These are phyloP conservation scores for Uromys caudimaculatus DNA, from an alignment of 2,797 vertebrate genomes.

Conservation along the genomic window DNA sequence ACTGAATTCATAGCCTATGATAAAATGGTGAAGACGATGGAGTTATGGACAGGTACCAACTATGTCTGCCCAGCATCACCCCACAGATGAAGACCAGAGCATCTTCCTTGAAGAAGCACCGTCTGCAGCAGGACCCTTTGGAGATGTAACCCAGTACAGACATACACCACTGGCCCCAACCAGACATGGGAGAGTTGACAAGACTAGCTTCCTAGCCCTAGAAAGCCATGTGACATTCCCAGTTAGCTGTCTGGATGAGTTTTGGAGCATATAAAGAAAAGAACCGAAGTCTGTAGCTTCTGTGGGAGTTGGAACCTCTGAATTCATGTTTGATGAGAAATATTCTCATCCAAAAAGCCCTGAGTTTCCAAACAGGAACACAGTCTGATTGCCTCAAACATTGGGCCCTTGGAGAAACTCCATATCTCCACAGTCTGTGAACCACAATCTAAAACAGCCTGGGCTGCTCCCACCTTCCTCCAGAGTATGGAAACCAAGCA, in stretches of 20 bases:
- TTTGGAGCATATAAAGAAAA: slow-evolving; percentile 52
- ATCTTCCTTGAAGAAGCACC: neutral
- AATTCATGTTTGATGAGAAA: slow-evolving; percentile 66
- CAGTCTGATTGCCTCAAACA: neutral
- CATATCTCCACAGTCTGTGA: slow-evolving; percentile 17
- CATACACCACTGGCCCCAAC: neutral
- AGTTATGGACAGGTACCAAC: no score
- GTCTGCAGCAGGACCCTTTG: neutral
- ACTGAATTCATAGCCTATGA: neutral
- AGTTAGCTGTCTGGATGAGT: neutral
- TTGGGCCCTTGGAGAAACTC: slow-evolving; percentile 36
- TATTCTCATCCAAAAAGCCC: slow-evolving; percentile 44
- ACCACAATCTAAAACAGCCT: slow-evolving; percentile 49
- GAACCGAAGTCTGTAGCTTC: slow-evolving; percentile 48
- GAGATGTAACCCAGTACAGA: neutral
- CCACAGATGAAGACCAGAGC: slow-evolving; percentile 4
- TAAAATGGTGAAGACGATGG: neutral
- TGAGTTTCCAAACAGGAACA: slow-evolving; percentile 40
- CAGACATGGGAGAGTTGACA: neutral
- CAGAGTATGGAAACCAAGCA: slow-evolving; percentile 1
- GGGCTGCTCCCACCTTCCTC: neutral
- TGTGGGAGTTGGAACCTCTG: slow-evolving; percentile 62
- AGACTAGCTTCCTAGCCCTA: neutral
- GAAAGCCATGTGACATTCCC: neutral
- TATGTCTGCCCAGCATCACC: neutral